Conservation (phyloP, 2,888 invertebrate genomes). For the Aleiodes testaceus region DNA sequence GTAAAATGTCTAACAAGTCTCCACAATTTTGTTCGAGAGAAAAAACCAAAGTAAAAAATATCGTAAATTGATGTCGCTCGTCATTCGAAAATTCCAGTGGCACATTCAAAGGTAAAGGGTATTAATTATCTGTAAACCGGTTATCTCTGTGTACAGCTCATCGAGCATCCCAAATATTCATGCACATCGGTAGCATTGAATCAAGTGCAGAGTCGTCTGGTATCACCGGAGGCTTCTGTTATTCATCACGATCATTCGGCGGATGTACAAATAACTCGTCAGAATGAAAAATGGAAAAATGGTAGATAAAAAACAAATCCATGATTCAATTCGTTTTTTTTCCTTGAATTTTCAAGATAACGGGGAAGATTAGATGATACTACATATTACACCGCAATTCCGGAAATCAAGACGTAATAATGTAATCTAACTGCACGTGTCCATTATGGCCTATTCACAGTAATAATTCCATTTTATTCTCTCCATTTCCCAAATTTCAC, state of each 20-base stretch:
- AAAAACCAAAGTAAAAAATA: neutral
- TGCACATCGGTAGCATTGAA: conserved; percentile 2
- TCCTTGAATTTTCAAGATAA: no score
- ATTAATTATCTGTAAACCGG: conserved; percentile 33
- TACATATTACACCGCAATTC: neutral
- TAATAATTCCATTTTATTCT: no score
- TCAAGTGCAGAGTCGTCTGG: conserved; percentile 9
- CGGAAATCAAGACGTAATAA: conserved; percentile 25
- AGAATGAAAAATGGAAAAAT: neutral
- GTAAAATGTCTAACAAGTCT: no score
- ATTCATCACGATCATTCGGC: neutral
- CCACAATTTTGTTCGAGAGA: no score
- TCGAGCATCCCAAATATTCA: conserved; percentile 17
- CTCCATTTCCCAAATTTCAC: no score
- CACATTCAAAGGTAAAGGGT: conserved; percentile 10
- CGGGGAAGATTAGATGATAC: neutral
- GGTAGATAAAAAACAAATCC: no score
- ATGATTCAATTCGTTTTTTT: no score
- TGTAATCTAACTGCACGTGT: conserved; percentile 12
- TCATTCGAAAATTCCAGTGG: conserved; percentile 10
- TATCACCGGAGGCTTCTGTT: conserved; percentile 10
- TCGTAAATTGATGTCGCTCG: neutral
- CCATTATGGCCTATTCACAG: neutral
- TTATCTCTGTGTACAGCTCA: conserved; percentile 26
- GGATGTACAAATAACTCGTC: neutral